These are phyloP conservation scores for Argyrosomus regius DNA, from an alignment of 2,797 vertebrate genomes.

Conservation along the genomic window DNA sequence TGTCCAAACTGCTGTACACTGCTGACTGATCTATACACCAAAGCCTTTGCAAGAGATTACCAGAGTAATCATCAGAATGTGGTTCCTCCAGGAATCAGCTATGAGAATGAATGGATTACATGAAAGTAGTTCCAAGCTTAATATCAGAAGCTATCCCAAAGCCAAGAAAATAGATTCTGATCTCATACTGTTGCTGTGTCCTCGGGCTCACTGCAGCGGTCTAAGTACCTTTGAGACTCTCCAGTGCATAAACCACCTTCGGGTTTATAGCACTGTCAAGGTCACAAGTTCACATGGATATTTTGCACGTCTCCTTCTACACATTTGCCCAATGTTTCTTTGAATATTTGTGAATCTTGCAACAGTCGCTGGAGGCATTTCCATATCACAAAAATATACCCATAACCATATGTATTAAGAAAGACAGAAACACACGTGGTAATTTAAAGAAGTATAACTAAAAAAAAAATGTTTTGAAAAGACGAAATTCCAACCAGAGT, in stretches of 20 bases:
- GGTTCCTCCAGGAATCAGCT: constrained; percentile 78
- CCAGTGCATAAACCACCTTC: constrained; percentile 75
- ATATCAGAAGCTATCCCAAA: constrained; percentile 82
- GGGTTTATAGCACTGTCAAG: constrained; percentile 68
- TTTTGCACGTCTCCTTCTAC: constrained; percentile 44
- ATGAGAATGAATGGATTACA: constrained; percentile 83
- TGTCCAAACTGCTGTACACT: constrained; percentile 38
- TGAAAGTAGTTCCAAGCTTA: constrained; percentile 83
- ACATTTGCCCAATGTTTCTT: constrained; percentile 2
- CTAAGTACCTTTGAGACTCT: constrained; percentile 78
- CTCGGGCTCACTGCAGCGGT: constrained; percentile 68
- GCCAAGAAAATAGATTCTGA: constrained; percentile 80
- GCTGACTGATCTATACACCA: constrained; percentile 52
- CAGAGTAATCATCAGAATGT: constrained; percentile 76
- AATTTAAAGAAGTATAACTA: constrained; percentile 9
- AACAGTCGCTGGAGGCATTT: constrained; percentile 16
- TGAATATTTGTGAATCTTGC: constrained; percentile 18
- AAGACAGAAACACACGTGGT: background rate
- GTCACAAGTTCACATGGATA: constrained; percentile 74
- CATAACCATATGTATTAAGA: background rate
- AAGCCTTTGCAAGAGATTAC: constrained; percentile 77
- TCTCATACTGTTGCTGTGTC: constrained; percentile 78
- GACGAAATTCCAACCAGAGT: constrained; percentile 18
- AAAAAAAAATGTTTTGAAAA: constrained; percentile 19
- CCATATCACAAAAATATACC: constrained; percentile 12